Conservation (phyloP, 2,888 invertebrate species). For the Microctonus aethiopoides region DNA sequence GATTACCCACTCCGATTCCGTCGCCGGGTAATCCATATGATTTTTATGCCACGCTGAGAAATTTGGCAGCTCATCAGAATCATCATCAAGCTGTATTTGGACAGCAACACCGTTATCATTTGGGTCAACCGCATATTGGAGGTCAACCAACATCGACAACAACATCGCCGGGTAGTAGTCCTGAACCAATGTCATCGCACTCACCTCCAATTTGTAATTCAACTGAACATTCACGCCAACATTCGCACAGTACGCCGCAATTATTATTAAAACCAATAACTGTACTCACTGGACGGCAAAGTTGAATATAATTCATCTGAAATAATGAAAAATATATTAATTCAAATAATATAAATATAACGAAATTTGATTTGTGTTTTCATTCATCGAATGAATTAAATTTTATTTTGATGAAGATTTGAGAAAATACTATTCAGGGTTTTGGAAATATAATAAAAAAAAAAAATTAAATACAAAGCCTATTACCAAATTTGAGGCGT, state of each 20-base stretch:
- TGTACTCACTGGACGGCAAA: slow-evolving; percentile 61
- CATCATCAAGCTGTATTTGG: slow-evolving; percentile 48
- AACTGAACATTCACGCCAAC: slow-evolving; percentile 58
- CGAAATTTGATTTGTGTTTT: not conserved
- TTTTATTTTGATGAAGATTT: not conserved
- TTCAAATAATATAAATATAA: no score
- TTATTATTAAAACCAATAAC: slow-evolving; percentile 64
- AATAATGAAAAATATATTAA: no score
- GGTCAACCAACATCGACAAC: slow-evolving; percentile 58
- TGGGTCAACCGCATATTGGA: slow-evolving; percentile 47
- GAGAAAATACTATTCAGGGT: not conserved
- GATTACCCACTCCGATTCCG: slow-evolving; percentile 46
- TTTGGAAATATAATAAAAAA: not conserved
- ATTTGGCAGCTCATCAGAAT: slow-evolving; percentile 67
- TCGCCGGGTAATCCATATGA: slow-evolving; percentile 64
- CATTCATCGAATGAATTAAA: not conserved
- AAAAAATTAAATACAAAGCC: not conserved
- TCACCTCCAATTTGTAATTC: slow-evolving; percentile 67
- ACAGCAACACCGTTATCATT: slow-evolving; percentile 47
- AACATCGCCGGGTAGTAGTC: slow-evolving; percentile 68
- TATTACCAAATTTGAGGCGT: slow-evolving; percentile 23
- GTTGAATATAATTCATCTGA: slow-evolving; percentile 52
- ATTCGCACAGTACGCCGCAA: slow-evolving; percentile 62
- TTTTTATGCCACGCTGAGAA: slow-evolving; percentile 67
- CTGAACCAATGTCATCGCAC: slow-evolving; percentile 68